Evolutionary conservation across 1,140 invertebrate species (phyloP).

Genomic region (Zaprionus camerounensis): DNA sequence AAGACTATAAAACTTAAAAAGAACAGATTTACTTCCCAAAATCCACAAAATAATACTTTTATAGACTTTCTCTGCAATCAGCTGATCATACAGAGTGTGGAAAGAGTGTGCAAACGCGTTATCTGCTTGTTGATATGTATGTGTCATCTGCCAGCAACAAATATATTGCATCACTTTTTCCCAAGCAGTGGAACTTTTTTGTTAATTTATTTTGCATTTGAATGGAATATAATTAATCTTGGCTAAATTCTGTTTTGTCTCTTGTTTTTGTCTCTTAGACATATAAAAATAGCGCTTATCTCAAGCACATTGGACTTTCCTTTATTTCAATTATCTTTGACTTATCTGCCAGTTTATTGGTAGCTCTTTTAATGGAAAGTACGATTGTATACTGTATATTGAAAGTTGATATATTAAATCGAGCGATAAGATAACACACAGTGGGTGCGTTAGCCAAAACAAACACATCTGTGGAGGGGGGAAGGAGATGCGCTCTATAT

Average conservation of each 20-base stretch:
- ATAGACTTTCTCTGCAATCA: not conserved
- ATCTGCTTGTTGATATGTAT: not conserved
- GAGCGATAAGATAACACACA: conserved; percentile 26
- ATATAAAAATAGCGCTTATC: conserved; percentile 20
- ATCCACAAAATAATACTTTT: too few species aligned
- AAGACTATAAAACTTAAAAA: not conserved
- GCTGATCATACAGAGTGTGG: not conserved
- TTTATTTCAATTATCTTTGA: not conserved
- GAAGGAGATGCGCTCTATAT: conserved; percentile 10
- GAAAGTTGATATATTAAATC: conserved; percentile 24
- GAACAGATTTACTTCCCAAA: not conserved
- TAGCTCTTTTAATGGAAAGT: not conserved
- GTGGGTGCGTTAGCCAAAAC: not conserved
- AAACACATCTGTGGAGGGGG: conserved; percentile 27
- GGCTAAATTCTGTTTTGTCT: not conserved
- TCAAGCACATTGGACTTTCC: conserved; percentile 13
- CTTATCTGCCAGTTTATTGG: not conserved
- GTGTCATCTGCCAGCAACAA: not conserved
- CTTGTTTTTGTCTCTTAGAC: not conserved
- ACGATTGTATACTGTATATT: conserved; percentile 12
- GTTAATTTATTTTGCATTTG: not conserved
- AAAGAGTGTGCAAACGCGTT: conserved; percentile 1
- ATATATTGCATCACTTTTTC: conserved; percentile 26
- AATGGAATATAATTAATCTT: not conserved
- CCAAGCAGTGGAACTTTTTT: not conserved